Conservation (phyloP, 2,797 vertebrate species). For the Aulostomus chinensis region DNA sequence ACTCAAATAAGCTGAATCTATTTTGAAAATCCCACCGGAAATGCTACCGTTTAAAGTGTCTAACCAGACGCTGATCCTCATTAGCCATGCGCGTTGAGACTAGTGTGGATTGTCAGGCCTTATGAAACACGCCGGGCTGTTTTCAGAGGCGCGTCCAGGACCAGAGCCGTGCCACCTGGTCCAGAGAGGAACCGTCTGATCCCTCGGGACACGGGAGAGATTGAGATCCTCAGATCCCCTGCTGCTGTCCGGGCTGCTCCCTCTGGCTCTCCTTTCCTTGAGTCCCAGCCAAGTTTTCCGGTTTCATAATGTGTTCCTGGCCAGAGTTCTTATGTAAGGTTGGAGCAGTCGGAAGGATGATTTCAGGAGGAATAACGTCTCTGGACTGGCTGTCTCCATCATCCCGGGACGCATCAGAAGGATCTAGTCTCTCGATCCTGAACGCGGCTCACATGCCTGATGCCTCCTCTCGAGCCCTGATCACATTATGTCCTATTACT, state of each 20-base stretch:
- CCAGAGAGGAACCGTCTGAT: too few relatives aligned
- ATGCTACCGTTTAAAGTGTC: accelerated
- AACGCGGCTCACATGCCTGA: too few relatives aligned
- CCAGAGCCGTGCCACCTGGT: neutral
- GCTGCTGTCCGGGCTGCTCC: neutral
- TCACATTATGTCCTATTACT: too few relatives aligned
- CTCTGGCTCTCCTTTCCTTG: neutral
- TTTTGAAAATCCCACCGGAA: conserved; percentile 41
- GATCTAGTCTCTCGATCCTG: too few relatives aligned
- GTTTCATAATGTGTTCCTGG: conserved; percentile 55
- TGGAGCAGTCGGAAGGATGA: neutral
- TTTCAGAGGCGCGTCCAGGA: neutral
- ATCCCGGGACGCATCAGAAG: too few relatives aligned
- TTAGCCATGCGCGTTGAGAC: conserved; percentile 47
- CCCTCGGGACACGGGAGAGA: too few relatives aligned
- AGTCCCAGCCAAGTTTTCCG: conserved; percentile 44
- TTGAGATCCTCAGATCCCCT: too few relatives aligned
- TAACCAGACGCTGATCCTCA: neutral
- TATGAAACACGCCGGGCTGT: conserved; percentile 15
- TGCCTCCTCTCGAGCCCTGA: too few relatives aligned
- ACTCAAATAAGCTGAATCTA: too few relatives aligned
- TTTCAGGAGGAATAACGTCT: neutral
- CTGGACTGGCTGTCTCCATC: too few relatives aligned
- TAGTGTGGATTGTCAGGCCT: conserved; percentile 49
- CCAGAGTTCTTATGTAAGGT: conserved; percentile 49